Evolutionary conservation across 2,888 invertebrate species (phyloP), one percentile per base, ranked within the genome.

Genomic region (Bruchidius siliquastri): DNA sequence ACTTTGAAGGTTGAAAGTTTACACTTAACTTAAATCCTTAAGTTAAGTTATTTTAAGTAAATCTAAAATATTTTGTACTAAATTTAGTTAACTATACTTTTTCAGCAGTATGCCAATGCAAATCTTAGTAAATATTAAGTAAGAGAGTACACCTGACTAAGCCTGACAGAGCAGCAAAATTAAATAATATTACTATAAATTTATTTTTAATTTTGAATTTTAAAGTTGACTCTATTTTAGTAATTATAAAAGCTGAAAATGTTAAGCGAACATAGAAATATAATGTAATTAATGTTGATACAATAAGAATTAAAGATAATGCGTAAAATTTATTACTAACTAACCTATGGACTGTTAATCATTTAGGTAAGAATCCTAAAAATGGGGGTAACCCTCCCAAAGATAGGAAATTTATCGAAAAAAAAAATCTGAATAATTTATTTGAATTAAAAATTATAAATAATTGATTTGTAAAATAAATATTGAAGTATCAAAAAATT

Each of bases 1-100:
- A 88, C 89, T 90, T 90, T 90, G 90, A 90, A 90, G 89, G 89
- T 86, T 90, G 88, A 87, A 87, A 90, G 90, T 90, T 90, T 90
- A n/a, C n/a, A 75, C 78, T 88, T 89, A 89, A 89, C 88, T 89
- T 89, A 89, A 89, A 90, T 87, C 88, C 89, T 89, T 86, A 75
- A 75, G 72, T 73, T 49, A 8, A 49, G 1, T 49, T 49, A 13
- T 13, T 8, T 49, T 8, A 13, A 8, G 4, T 8, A 6, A 6
- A 30, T 30, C 8, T 49, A 8, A 13, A 49, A 49, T 13, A 3
- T 49, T 4, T 49, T 8, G 1, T 8, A 49, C 13, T 8, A 49
- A 13, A 13, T 13, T 13, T 13, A 49, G 13, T 13, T 13, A 49
- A 49, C 13, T 8, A 49, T 13, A 13, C 1, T 49, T 8, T 49